Conservation (phyloP, 2,797 vertebrate genomes). For the Yasuhikotakia modesta region DNA sequence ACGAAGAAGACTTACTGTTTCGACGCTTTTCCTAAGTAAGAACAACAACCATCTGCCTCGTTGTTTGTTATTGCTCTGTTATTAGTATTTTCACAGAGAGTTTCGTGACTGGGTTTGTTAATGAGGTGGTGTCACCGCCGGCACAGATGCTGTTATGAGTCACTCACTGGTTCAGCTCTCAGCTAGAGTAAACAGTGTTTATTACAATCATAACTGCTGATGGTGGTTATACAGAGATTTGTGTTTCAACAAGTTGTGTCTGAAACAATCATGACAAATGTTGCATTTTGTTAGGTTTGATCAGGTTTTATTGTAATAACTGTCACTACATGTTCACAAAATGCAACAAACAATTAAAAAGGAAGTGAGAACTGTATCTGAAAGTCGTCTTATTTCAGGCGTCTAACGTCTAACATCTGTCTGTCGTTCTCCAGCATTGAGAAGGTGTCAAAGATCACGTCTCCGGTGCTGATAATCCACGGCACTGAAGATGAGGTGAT, state of each 20-base stretch:
- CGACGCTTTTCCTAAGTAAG: conserved; percentile 95
- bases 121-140: conserved; percentile 21
- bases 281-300: neutral
- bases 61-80: neutral
- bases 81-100: neutral
- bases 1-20: conserved; percentile 98
- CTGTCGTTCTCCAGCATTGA: conserved; percentile 80
- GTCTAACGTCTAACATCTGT: neutral
- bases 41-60: neutral
- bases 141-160: conserved; percentile 20
- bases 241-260: neutral
- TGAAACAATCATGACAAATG: neutral
- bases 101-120: conserved; percentile 16
- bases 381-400: no score
- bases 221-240: neutral
- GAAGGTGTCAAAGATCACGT: conserved; percentile 93
- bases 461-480: conserved; percentile 92
- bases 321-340: no score
- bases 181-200: neutral
- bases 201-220: conserved; percentile 5
- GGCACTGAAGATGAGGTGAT: conserved; percentile 95
- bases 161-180: conserved; percentile 22
- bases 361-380: no score
- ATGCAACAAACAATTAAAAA: no score
- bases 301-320: conserved; percentile 2